phyloP scores from a whole-genome alignment of 1,140 invertebrate species.

The Drosophila neocordata region DNA sequence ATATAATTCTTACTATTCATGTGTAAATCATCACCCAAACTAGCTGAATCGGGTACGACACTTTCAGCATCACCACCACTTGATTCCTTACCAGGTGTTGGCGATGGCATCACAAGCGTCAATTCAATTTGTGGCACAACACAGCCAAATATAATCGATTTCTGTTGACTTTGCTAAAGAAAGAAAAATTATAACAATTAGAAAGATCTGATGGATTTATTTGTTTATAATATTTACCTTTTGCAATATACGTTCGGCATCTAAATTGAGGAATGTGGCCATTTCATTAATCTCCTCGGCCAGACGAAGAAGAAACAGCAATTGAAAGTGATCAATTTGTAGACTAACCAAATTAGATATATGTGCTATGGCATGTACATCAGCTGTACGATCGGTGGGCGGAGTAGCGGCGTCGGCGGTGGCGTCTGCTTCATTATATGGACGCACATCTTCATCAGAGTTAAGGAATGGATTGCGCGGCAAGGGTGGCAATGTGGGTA shows the following conservation, averaged over 20 bases:
- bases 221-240: constrained; percentile 51
- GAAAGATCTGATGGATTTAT: not conserved
- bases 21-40: constrained; percentile 89
- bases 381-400: constrained; percentile 82
- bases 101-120: constrained; percentile 93
- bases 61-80: constrained; percentile 91
- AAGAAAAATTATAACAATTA: not conserved
- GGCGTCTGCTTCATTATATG: not conserved
- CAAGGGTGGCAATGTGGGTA: constrained; percentile 58
- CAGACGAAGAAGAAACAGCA: constrained; percentile 93
- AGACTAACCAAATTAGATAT: constrained; percentile 91
- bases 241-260: constrained; percentile 88
- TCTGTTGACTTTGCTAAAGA: constrained; percentile 81
- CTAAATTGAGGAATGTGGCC: constrained; percentile 90
- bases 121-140: constrained; percentile 93
- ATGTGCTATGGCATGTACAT: constrained; percentile 88
- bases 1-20: constrained; percentile 82
- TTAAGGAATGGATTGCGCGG: constrained; percentile 78
- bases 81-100: constrained; percentile 91
- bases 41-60: constrained; percentile 91
- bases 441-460: constrained; percentile 66
- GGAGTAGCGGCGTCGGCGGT: not conserved
- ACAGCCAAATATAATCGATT: constrained; percentile 89
- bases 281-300: constrained; percentile 92
- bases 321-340: constrained; percentile 96